Evolutionary conservation across 2,113 vertebrate genomes (phyloP).

Genomic region (Solea solea): DNA sequence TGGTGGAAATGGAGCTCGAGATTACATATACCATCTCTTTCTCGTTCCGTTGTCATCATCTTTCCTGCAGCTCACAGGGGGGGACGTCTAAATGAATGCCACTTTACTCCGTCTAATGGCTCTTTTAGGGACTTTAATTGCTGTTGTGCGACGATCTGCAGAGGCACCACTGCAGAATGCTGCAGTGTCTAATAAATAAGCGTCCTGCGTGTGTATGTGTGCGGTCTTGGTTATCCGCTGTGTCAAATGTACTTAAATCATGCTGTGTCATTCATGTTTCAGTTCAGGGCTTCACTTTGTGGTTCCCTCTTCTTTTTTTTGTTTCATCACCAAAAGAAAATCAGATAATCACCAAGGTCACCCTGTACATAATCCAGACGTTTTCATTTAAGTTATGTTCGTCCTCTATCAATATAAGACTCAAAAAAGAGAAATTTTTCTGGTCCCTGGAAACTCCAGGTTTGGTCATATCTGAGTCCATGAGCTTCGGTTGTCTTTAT

Average conservation of each 20-base stretch:
- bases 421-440: no score
- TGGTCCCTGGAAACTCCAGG: no score
- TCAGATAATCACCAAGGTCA: background rate
- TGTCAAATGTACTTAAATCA: conserved; percentile 22
- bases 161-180: conserved; percentile 23
- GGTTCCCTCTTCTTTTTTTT: no score
- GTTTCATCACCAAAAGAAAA: no score
- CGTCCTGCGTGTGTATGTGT: background rate
- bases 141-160: conserved; percentile 42
- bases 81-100: conserved; percentile 54
- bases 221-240: conserved; percentile 33
- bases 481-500: no score
- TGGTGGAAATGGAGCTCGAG: conserved; percentile 38
- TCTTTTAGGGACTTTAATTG: conserved; percentile 57
- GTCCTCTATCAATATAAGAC: no score
- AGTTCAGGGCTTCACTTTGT: background rate
- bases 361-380: no score
- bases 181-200: conserved; percentile 32
- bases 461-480: no score
- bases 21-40: conserved; percentile 24
- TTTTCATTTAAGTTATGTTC: no score
- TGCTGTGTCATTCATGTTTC: conserved; percentile 23
- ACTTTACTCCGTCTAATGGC: conserved; percentile 57
- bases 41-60: conserved; percentile 37
- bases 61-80: conserved; percentile 51